Conservation (phyloP, 2,888 invertebrate genomes). For the Phyllotreta striolata region DNA sequence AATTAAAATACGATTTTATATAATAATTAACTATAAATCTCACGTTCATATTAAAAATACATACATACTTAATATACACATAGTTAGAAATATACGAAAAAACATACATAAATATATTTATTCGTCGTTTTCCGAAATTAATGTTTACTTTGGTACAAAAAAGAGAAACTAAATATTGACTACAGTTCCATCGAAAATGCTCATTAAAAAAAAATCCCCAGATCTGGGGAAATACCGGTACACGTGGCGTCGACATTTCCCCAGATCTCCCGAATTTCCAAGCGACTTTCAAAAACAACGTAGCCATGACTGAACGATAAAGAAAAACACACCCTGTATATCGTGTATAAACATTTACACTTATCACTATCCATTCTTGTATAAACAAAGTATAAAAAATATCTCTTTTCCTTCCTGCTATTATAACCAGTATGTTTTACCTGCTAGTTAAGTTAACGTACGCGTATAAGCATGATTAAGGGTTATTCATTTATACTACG, state of each 20-base stretch:
- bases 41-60: too few species aligned
- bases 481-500: neutral
- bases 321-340: constrained; percentile 3
- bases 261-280: too few species aligned
- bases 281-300: neutral
- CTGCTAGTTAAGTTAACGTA: constrained; percentile 14
- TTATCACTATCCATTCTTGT: neutral
- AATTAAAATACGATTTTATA: too few species aligned
- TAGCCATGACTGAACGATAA: neutral
- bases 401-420: neutral
- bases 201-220: too few species aligned
- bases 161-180: neutral
- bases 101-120: too few species aligned
- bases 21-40: too few species aligned
- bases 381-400: constrained; percentile 17
- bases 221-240: too few species aligned
- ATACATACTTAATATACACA: too few species aligned
- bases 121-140: neutral
- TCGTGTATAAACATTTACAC: neutral
- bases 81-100: too few species aligned
- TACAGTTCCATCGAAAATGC: neutral
- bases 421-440: constrained; percentile 23
- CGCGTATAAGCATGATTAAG: too few species aligned
- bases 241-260: too few species aligned
- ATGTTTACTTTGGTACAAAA: constrained; percentile 3